Base-by-base conservation (phyloP, 2,113 vertebrate genomes). In the Ascaphus truei region DNA sequence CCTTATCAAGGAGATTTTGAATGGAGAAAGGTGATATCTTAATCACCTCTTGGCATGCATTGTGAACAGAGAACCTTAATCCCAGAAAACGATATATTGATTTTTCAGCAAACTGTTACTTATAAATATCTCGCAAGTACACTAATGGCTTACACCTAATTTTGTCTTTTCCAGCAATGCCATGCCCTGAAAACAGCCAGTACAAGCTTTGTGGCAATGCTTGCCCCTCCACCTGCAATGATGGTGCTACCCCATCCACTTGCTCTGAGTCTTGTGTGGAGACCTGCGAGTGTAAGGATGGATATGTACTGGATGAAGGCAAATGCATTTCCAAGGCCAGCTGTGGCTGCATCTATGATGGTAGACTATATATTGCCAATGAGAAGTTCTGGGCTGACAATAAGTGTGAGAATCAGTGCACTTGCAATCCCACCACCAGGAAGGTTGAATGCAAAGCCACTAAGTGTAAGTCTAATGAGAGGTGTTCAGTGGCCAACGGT, bases 271-370 rank as follows among this genome's bases (percentile, higher is more conserved):
- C 73, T 22, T 91, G 87, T 75, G 80, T 87, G 51, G 75, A 89
- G 71, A 79, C 81, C n/a, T 91, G 89, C 68, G 37, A 80, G 41
- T 91, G 89, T 63, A 72, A 88, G 3, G 5, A 58, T 13, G 89
- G 83, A 23, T 89, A 80, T 60, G 45, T 89, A 47, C 68, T 81
- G 58, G 88, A 84, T 1, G 79, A 78, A 57, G 71, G 65, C 4
- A 48, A 77, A 41, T 90, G 89, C 76, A 77, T 89, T 5, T 77
- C 75, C 15, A 62, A 50, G 3, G 10, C 41, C 2, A 56, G 59
- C 1, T 91, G 89, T 51, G 89, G 89, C 13, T 91, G 89, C 62
- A 72, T 68, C 22, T 80, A 80, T 7, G 30, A 86, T 27, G 88
- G 87, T 13, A 80, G 53, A 31, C 73, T 85, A 13, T 56, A 86